A percentile compares a stretch with the other conserved stretches of the same genome.
Evolutionary conservation across 1,140 invertebrate genomes (phyloP).

Genomic region (Copidosoma floridanum): DNA sequence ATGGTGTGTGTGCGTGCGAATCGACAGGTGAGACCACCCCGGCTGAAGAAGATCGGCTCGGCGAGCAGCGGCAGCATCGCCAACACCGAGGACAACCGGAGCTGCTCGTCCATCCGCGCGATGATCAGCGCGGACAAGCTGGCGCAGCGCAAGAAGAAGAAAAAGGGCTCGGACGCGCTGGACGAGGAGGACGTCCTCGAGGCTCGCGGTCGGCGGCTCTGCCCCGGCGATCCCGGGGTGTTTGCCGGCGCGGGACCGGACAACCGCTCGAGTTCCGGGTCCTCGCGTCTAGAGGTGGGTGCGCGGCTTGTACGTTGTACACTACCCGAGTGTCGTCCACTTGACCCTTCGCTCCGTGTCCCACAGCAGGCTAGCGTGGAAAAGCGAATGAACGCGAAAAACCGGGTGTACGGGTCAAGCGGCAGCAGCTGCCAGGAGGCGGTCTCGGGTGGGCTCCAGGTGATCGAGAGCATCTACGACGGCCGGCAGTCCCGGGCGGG

Average conservation of each 20-base stretch:
- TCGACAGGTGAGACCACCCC: conserved; percentile 50
- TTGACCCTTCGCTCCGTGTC: no score
- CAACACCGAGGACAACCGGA: conserved; percentile 35
- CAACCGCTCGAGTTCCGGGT: background rate
- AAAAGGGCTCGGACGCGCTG: conserved; percentile 43
- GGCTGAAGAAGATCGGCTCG: conserved; percentile 47
- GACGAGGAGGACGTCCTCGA: conserved; percentile 48
- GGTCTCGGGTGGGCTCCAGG: background rate
- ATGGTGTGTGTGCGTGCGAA: no score
- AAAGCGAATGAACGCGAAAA: conserved; percentile 36
- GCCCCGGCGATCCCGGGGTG: conserved; percentile 16
- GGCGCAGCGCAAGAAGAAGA: conserved; percentile 40
- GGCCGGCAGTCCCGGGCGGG: conserved; percentile 5
- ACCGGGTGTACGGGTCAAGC: conserved; percentile 33
- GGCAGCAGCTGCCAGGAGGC: background rate
- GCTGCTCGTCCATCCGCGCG: conserved; percentile 3
- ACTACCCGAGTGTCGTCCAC: no score
- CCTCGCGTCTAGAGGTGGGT: conserved; percentile 1
- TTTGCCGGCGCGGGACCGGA: no score
- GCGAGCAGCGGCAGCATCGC: conserved; percentile 41
- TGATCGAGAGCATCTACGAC: conserved; percentile 27
- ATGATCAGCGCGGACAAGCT: conserved; percentile 23
- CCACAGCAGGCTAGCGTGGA: conserved; percentile 25
- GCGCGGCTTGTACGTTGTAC: no score
- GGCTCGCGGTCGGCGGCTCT: conserved; percentile 32